Evolutionary conservation across 1,140 invertebrate genomes (phyloP).

Genomic region (Calephelis nemesis): DNA sequence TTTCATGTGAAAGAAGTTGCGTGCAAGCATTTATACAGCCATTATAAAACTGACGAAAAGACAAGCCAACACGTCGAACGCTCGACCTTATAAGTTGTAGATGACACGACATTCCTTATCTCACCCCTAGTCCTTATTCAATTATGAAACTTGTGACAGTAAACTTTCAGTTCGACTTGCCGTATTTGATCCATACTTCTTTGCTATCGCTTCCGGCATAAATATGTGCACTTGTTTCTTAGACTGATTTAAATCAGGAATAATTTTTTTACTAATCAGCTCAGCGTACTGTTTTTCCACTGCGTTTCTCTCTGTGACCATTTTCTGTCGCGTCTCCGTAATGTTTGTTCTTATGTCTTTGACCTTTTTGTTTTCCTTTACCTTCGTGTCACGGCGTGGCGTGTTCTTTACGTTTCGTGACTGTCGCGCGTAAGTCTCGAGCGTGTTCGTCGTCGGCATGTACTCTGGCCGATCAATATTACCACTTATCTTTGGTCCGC

Average conservation of each 20-base stretch:
- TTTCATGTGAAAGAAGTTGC: too few relatives aligned
- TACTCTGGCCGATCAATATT: constrained; percentile 68
- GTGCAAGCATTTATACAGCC: too few relatives aligned
- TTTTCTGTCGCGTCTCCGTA: constrained; percentile 55
- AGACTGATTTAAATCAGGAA: constrained; percentile 56
- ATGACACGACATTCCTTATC: background rate
- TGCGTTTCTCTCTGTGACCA: constrained; percentile 52
- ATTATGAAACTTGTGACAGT: constrained; percentile 41
- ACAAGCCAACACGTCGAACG: background rate
- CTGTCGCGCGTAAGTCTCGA: constrained; percentile 73
- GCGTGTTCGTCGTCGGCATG: constrained; percentile 62
- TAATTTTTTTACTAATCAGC: constrained; percentile 69
- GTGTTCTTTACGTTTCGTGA: constrained; percentile 64
- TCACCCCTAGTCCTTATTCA: background rate
- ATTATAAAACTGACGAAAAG: too few relatives aligned
- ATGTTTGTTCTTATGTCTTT: constrained; percentile 56
- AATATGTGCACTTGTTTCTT: constrained; percentile 84
- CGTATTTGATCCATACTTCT: constrained; percentile 49
- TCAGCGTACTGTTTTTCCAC: constrained; percentile 72
- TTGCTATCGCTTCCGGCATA: constrained; percentile 80
- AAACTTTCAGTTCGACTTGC: constrained; percentile 55
- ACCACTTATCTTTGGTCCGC: constrained; percentile 45
- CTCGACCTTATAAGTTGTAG: background rate
- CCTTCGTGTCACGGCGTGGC: constrained; percentile 56
- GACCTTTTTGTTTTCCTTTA: constrained; percentile 56